phyloP scores from a whole-genome alignment of 1,140 invertebrate genomes.

The Trissolcus basalis region DNA sequence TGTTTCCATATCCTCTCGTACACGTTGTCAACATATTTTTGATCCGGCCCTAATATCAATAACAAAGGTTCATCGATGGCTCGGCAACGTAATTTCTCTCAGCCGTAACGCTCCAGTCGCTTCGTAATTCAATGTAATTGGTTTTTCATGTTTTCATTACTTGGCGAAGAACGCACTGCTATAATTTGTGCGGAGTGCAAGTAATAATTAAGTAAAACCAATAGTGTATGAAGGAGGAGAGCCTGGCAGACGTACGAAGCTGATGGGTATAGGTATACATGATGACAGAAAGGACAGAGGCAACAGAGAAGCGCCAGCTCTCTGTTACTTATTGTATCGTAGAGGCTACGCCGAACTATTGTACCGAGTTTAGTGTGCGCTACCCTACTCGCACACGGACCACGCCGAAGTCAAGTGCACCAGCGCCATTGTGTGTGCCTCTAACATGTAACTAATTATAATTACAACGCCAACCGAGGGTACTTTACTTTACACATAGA shows the following conservation, averaged over 20 bases:
- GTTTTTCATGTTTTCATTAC: slow-evolving; percentile 61
- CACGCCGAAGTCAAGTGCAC: slow-evolving; percentile 53
- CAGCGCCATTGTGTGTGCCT: slow-evolving; percentile 45
- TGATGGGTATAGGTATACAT: too few relatives aligned
- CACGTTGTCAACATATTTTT: slow-evolving; percentile 46
- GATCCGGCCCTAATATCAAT: slow-evolving; percentile 30
- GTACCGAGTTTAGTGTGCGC: slow-evolving; percentile 56
- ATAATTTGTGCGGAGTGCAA: slow-evolving; percentile 57
- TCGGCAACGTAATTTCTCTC: slow-evolving; percentile 29
- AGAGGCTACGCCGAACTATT: slow-evolving; percentile 56
- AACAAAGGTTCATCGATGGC: slow-evolving; percentile 55
- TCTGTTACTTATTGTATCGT: slow-evolving; percentile 59
- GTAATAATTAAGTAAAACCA: slow-evolving; percentile 63
- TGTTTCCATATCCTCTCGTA: slow-evolving; percentile 3
- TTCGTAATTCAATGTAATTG: slow-evolving; percentile 59
- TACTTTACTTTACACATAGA: slow-evolving; percentile 64
- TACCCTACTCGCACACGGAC: slow-evolving; percentile 47
- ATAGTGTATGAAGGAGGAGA: slow-evolving; percentile 49
- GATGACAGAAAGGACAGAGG: slow-evolving; percentile 2
- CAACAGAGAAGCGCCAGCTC: slow-evolving; percentile 16
- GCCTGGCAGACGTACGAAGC: slow-evolving; percentile 7
- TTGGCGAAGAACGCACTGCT: slow-evolving; percentile 40
- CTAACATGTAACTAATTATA: slow-evolving; percentile 69
- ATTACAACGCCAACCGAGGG: slow-evolving; percentile 64
- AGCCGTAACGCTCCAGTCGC: slow-evolving; percentile 47